Conservation (phyloP, 2,888 invertebrate species). For the Amphipoea lucens region DNA sequence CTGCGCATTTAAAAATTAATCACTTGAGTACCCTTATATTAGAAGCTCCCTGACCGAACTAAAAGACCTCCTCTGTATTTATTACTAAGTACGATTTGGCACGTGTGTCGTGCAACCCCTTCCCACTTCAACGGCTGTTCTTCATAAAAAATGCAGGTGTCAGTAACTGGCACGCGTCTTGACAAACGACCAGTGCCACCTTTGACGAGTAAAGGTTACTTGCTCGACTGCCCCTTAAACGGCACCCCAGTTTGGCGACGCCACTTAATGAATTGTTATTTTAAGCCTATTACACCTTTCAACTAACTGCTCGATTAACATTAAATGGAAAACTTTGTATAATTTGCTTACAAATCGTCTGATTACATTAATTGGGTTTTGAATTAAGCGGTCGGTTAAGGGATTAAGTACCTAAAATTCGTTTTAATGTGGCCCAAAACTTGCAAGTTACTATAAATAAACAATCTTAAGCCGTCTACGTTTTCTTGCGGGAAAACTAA, state of each 20-base stretch:
- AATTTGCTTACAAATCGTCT: constrained; percentile 55
- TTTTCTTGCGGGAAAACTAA: not conserved
- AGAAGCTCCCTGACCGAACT: not conserved
- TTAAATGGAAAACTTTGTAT: constrained; percentile 55
- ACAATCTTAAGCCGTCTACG: not conserved
- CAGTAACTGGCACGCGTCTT: constrained; percentile 63
- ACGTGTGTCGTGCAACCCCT: constrained; percentile 34
- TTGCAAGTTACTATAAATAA: not conserved
- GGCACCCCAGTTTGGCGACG: constrained; percentile 50
- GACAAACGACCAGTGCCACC: constrained; percentile 65
- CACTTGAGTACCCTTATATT: not conserved
- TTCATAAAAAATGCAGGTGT: constrained; percentile 72
- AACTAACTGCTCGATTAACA: constrained; percentile 56
- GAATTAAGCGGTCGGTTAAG: constrained; percentile 29
- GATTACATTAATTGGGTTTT: constrained; percentile 48
- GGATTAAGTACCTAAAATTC: constrained; percentile 6
- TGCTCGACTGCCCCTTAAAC: constrained; percentile 64
- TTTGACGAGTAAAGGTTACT: constrained; percentile 74
- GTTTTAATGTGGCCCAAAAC: not conserved
- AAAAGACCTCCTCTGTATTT: not conserved
- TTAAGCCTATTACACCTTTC: constrained; percentile 67
- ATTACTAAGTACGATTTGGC: constrained; percentile 27
- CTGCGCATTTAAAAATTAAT: not conserved
- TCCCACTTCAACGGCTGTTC: constrained; percentile 53
- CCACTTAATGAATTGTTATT: constrained; percentile 67